Evolutionary conservation across 1,140 invertebrate genomes (phyloP).

Genomic region (Hycleus phaleratus): DNA sequence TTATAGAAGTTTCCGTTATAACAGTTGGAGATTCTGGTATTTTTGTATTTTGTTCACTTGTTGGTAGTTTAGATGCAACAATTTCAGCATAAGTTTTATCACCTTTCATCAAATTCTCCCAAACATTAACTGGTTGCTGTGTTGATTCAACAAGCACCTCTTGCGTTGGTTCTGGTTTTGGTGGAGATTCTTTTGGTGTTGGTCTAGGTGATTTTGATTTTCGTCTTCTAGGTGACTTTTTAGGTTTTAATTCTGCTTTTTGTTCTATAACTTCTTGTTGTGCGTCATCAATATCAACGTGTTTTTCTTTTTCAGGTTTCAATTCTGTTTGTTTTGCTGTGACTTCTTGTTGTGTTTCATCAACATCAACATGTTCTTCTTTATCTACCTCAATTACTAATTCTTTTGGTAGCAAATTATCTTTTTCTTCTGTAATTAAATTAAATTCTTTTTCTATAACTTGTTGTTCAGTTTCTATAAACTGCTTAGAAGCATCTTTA

Average conservation of each 20-base stretch:
- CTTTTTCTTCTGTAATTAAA: constrained; percentile 21
- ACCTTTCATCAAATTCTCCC: constrained; percentile 39
- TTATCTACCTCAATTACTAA: constrained; percentile 14
- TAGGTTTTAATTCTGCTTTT: constrained; percentile 7
- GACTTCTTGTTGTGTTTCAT: too few relatives aligned
- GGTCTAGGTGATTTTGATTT: constrained; percentile 18
- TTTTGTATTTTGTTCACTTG: neutral
- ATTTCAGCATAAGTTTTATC: constrained; percentile 55
- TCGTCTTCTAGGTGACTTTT: constrained; percentile 16
- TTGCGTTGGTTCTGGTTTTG: neutral
- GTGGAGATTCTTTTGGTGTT: neutral
- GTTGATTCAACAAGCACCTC: neutral
- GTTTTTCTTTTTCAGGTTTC: neutral
- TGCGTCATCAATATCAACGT: too few relatives aligned
- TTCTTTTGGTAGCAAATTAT: constrained; percentile 26
- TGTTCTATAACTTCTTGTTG: neutral
- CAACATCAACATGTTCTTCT: too few relatives aligned
- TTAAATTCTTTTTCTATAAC: neutral
- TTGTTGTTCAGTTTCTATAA: constrained; percentile 8
- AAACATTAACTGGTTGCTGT: constrained; percentile 25
- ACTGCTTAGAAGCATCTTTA: neutral
- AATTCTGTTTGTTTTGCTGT: neutral
- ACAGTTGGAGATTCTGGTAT: constrained; percentile 31
- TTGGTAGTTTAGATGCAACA: constrained; percentile 40
- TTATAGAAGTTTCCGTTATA: neutral